Conservation (phyloP, 2,797 vertebrate species). For the Anableps anableps region DNA sequence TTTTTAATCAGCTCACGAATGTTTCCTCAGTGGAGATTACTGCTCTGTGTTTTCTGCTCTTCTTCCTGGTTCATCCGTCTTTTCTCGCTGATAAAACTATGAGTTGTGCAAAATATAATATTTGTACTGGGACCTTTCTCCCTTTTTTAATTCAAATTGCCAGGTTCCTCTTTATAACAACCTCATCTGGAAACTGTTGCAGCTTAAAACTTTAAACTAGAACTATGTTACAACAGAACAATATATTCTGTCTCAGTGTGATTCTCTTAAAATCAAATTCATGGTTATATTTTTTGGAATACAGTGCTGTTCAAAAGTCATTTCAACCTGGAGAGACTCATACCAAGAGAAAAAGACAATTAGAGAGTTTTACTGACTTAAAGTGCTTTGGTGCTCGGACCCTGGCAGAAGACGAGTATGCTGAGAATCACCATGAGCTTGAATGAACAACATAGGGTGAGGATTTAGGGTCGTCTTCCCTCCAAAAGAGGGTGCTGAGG, state of each 20-base stretch:
- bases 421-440: too few relatives aligned
- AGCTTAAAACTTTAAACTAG: not conserved
- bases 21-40: not conserved
- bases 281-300: not conserved
- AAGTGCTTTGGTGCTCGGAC: too few relatives aligned
- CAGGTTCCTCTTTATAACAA: slow-evolving; percentile 7
- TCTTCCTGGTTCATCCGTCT: not conserved
- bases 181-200: slow-evolving; percentile 1
- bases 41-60: slow-evolving; percentile 17
- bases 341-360: too few relatives aligned
- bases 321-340: too few relatives aligned
- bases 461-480: too few relatives aligned
- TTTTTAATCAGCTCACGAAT: slow-evolving; percentile 21
- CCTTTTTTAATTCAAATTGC: not conserved
- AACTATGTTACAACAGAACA: not conserved
- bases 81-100: not conserved
- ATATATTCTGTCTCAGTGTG: not conserved
- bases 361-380: too few relatives aligned
- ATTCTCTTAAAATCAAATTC: not conserved
- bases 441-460: too few relatives aligned
- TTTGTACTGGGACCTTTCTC: not conserved
- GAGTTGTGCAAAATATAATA: not conserved
- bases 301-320: not conserved
- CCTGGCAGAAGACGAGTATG: too few relatives aligned
- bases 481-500: too few relatives aligned